phyloP scores from a whole-genome alignment of 2,797 vertebrate species.

The Limosa lapponica region DNA sequence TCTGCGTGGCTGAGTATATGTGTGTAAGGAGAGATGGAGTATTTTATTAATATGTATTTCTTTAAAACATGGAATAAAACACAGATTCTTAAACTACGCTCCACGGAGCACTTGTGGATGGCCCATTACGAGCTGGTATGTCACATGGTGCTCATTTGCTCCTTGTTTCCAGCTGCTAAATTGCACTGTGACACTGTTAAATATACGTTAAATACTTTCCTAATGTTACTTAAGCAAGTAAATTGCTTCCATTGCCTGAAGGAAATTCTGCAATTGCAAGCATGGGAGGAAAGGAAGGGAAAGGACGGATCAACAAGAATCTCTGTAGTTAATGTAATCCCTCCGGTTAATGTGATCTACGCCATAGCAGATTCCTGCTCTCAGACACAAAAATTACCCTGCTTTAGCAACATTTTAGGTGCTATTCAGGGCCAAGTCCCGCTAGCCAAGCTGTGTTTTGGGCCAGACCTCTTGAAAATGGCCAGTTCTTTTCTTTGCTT shows the following conservation, averaged over 20 bases:
- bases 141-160: slow-evolving; percentile 67
- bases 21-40: neutral
- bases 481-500: neutral
- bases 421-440: neutral
- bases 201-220: slow-evolving; percentile 63
- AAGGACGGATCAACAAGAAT: neutral
- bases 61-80: neutral
- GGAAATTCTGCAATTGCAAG: slow-evolving; percentile 15
- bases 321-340: neutral
- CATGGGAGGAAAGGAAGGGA: neutral
- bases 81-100: neutral
- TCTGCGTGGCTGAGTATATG: neutral
- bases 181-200: slow-evolving; percentile 63
- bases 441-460: neutral
- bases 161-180: slow-evolving; percentile 70
- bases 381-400: neutral
- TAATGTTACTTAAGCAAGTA: slow-evolving; percentile 66
- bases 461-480: neutral
- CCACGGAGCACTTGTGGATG: neutral
- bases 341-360: neutral
- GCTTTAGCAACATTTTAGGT: neutral
- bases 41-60: slow-evolving; percentile 4
- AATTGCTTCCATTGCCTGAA: slow-evolving; percentile 58
- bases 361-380: neutral
- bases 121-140: slow-evolving; percentile 1